A percentile compares a stretch with the other conserved stretches of the same genome.
Evolutionary conservation across 2,113 vertebrate genomes (phyloP).

Genomic region (Pyxicephalus adspersus): DNA sequence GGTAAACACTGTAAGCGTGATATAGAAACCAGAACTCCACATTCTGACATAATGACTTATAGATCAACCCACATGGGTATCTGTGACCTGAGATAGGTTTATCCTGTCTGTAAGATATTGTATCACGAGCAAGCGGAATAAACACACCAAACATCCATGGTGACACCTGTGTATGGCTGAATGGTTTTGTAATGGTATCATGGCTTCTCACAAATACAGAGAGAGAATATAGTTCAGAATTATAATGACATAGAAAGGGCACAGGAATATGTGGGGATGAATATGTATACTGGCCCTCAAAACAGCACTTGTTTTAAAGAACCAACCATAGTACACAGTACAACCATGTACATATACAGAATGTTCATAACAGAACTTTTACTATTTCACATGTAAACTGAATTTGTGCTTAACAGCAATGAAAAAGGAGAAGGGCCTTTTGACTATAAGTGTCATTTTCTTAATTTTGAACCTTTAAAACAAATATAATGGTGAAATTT

Average conservation of each 20-base stretch:
- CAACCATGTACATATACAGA: no score
- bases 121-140: slow-evolving; percentile 11
- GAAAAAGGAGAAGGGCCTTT: no score
- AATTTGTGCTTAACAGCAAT: no score
- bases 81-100: slow-evolving; percentile 37
- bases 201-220: not conserved
- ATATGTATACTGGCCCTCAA: no score
- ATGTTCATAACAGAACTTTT: no score
- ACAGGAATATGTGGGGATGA: no score
- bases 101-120: slow-evolving; percentile 19
- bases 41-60: slow-evolving; percentile 51
- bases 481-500: no score
- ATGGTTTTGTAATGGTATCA: not conserved
- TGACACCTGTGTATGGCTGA: slow-evolving; percentile 5
- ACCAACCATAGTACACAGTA: no score
- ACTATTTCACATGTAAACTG: no score
- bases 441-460: no score
- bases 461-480: no score
- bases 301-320: no score
- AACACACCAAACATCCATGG: slow-evolving; percentile 4
- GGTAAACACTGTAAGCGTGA: slow-evolving; percentile 59
- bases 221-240: not conserved
- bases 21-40: slow-evolving; percentile 46
- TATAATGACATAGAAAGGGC: not conserved
- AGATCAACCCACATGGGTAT: slow-evolving; percentile 26